Base-by-base conservation (phyloP, 2,113 vertebrate genomes). In the Macroglossus sobrinus region DNA sequence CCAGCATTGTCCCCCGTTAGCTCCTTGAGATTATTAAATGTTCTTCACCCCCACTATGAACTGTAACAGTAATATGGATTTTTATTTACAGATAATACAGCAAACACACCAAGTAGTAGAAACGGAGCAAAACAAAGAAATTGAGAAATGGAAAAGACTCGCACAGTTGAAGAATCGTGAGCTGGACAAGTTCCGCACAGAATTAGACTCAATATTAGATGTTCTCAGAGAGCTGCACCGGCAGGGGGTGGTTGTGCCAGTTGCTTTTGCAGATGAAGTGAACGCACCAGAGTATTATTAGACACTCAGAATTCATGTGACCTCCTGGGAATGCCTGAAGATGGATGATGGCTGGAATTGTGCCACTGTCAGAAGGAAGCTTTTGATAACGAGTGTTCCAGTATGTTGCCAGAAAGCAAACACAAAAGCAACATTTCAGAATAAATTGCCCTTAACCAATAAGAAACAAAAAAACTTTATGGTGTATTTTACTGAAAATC, bases 121-220 rank as follows among this genome's bases (percentile, higher is more conserved):
- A 53, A 93, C 85, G 0, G 98, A 99, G 84, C 98, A 99, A 92
- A 98, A 93, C 92, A 98, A 96, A 0, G 99, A 99, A 98, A 97
- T 85, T 24, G 98, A 99, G 57, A 98, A 96, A 93, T 99, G 99
- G 99, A 98, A 98, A 69, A 98, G 97, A 16, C 95, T 99, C n/a
- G 99, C 99, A 0, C 99, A 99, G 91, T 85, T 97, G n/a, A 99
- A 99, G 97, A 99, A 98, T 87, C 98, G 88, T 47, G 99, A 99
- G 66, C 98, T 99, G 95, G 99, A 99, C 84, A 98, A 96, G 80
- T 99, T 99, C 93, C 98, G 99, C 40, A 96, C 98, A 57, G 99
- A 99, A 94, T 75, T 99, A 93, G 99, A 99, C 98, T 99, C 99
- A 0, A 99, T 99, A 80, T 88, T 99, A 64, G 99, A 99, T 69